Conservation (phyloP, 2,113 vertebrate species). For the Burhinus oedicnemus region DNA sequence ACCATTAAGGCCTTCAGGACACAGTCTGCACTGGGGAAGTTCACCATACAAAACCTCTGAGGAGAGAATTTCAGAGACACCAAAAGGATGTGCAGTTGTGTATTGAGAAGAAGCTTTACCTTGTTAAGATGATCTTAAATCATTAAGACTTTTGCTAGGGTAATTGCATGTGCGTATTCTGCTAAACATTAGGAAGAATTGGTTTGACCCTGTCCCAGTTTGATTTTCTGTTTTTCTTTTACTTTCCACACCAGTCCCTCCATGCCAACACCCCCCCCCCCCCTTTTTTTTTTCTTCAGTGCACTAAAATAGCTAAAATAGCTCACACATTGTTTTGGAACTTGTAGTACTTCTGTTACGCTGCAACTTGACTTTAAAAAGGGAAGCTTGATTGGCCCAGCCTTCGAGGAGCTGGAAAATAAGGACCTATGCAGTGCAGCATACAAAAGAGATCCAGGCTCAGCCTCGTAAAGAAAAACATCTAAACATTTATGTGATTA, state of each 20-base stretch:
- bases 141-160: neutral
- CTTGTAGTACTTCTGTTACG: conserved; percentile 49
- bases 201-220: neutral
- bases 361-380: conserved; percentile 20
- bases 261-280: rapidly evolving
- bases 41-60: neutral
- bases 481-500: conserved; percentile 45
- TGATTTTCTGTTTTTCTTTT: neutral
- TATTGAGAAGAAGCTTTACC: neutral
- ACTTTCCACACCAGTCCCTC: neutral
- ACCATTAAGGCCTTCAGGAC: neutral
- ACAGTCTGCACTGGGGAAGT: neutral
- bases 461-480: conserved; percentile 20
- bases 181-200: neutral
- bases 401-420: conserved; percentile 56
- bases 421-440: conserved; percentile 7
- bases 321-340: conserved; percentile 57
- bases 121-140: neutral
- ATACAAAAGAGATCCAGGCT: conserved; percentile 16
- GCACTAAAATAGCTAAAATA: conserved; percentile 36
- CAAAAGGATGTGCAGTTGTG: neutral
- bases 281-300: neutral
- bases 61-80: neutral
- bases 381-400: neutral
- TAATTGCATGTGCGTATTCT: neutral